phyloP scores from a whole-genome alignment of 2,888 invertebrate genomes.

The Rugalucina vietnamica region DNA sequence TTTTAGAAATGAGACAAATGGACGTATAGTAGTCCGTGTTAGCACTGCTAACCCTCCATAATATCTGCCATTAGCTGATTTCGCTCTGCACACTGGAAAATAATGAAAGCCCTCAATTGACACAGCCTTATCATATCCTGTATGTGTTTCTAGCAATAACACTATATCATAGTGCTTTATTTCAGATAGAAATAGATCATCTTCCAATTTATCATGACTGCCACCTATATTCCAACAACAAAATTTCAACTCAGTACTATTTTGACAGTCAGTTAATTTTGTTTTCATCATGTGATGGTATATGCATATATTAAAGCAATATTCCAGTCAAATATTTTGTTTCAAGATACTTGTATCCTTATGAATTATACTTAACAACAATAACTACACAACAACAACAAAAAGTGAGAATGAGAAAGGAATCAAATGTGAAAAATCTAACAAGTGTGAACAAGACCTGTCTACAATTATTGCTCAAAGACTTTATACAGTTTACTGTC shows the following conservation, averaged over 20 bases:
- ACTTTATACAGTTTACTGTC: no score
- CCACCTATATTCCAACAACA: slow-evolving; percentile 24
- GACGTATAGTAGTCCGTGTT: not conserved
- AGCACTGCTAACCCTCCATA: slow-evolving; percentile 22
- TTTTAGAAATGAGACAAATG: not conserved
- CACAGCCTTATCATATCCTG: not conserved
- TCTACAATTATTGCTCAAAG: no score
- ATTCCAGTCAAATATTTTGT: no score
- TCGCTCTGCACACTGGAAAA: slow-evolving; percentile 21
- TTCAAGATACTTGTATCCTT: no score
- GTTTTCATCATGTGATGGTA: not conserved
- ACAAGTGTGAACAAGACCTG: no score
- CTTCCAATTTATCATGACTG: slow-evolving; percentile 4
- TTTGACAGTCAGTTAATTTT: not conserved
- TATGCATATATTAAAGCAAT: no score
- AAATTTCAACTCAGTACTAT: not conserved
- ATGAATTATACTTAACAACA: no score
- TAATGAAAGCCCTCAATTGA: slow-evolving; percentile 21
- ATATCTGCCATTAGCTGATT: slow-evolving; percentile 28
- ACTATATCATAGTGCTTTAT: slow-evolving; percentile 14
- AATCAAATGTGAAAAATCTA: no score
- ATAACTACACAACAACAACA: no score
- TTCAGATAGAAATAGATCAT: slow-evolving; percentile 10
- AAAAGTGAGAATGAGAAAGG: no score
- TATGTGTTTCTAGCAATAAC: slow-evolving; percentile 25